Percentiles rank a stretch among this genome's conserved stretches.
phyloP scores from a whole-genome alignment of 2,113 vertebrate species.

The Sinocyclocheilus rhinocerous region DNA sequence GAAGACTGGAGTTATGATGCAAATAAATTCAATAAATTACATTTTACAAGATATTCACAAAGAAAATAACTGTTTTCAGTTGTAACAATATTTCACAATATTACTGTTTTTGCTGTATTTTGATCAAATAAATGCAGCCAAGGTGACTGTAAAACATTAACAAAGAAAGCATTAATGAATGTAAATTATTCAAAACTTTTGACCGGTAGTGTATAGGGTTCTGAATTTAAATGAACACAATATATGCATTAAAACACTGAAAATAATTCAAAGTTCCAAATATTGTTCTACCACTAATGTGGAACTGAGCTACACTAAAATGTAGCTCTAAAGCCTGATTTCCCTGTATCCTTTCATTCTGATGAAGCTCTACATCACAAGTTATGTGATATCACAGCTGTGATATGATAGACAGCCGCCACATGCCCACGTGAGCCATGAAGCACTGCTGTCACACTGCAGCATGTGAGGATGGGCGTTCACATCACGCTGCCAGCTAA shows the following conservation, averaged over 20 bases:
- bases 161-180: too few relatives aligned
- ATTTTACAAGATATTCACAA: too few relatives aligned
- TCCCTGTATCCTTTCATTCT: not conserved
- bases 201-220: too few relatives aligned
- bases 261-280: not conserved
- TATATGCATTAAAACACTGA: not conserved
- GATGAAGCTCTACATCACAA: not conserved
- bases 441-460: conserved; percentile 32
- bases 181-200: too few relatives aligned
- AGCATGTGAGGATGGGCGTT: conserved; percentile 45
- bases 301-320: not conserved
- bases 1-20: too few relatives aligned
- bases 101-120: too few relatives aligned
- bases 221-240: not conserved
- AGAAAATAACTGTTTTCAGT: too few relatives aligned
- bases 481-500: conserved; percentile 59
- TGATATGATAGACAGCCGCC: not conserved
- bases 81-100: too few relatives aligned
- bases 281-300: not conserved
- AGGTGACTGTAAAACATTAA: too few relatives aligned
- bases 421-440: not conserved
- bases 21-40: too few relatives aligned
- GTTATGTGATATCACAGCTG: not conserved
- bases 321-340: not conserved
- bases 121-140: too few relatives aligned